Evolutionary conservation across 1,140 invertebrate genomes (phyloP).

Genomic region (Drosophila nikananu): DNA sequence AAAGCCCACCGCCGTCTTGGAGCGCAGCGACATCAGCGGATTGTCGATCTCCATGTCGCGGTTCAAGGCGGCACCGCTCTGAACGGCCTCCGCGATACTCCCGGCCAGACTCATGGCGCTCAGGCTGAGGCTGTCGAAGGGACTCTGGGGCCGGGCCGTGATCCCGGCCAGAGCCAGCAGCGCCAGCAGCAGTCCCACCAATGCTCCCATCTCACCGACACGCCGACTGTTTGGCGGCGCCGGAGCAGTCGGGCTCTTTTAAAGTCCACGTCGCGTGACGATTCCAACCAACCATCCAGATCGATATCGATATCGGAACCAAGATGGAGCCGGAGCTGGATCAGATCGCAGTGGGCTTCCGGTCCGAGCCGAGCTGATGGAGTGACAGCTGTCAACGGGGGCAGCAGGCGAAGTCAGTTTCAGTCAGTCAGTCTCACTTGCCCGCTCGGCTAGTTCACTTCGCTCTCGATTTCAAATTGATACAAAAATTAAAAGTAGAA

Average conservation of each 20-base stretch:
- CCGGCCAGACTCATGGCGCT: constrained; percentile 54
- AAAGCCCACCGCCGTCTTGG: constrained; percentile 52
- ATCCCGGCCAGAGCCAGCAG: constrained; percentile 9
- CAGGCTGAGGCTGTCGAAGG: constrained; percentile 53
- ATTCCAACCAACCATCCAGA: neutral
- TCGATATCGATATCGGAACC: neutral
- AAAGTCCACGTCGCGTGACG: constrained; percentile 26
- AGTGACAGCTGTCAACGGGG: too few relatives aligned
- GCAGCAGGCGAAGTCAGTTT: too few relatives aligned
- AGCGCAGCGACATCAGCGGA: constrained; percentile 46
- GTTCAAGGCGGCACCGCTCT: constrained; percentile 45
- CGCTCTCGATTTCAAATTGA: too few relatives aligned
- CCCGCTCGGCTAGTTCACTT: too few relatives aligned
- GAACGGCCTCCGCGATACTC: constrained; percentile 43
- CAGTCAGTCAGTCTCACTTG: too few relatives aligned
- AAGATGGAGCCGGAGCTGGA: neutral
- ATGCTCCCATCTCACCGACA: constrained; percentile 2
- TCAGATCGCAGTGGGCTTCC: constrained; percentile 28
- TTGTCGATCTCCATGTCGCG: constrained; percentile 51
- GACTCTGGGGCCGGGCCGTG: constrained; percentile 27
- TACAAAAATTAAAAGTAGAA: too few relatives aligned
- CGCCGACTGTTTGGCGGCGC: constrained; percentile 10
- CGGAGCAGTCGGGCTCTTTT: constrained; percentile 15
- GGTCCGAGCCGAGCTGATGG: neutral
- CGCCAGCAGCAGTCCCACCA: constrained; percentile 27